Conservation (phyloP, 2,113 vertebrate species). For the Pelecanoides urinatrix region DNA sequence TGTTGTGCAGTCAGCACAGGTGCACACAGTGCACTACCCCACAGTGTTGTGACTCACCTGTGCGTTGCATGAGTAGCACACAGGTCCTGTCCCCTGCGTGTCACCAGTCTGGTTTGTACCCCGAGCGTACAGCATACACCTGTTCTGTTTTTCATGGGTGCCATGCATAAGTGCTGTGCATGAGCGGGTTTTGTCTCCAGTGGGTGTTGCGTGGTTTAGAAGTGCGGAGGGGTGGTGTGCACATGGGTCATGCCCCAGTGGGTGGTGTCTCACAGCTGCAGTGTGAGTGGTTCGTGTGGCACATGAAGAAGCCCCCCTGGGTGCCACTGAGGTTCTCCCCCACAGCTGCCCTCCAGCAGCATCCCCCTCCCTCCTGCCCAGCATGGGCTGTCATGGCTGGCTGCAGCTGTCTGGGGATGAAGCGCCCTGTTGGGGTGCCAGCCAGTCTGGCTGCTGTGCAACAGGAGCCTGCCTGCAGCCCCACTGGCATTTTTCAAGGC, state of each 20-base stretch:
- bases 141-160: rapidly evolving
- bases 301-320: not conserved
- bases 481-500: constrained; percentile 52
- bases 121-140: not conserved
- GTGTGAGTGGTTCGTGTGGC: rapidly evolving
- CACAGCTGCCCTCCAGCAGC: not conserved
- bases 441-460: constrained; percentile 86
- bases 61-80: not conserved
- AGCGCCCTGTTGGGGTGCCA: constrained; percentile 78
- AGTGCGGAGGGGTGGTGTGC: rapidly evolving
- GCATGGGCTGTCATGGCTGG: constrained; percentile 71
- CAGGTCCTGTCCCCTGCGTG: no score
- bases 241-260: rapidly evolving
- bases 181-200: not conserved
- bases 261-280: not conserved
- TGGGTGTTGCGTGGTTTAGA: no score
- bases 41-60: not conserved
- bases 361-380: constrained; percentile 56
- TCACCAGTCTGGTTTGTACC: not conserved
- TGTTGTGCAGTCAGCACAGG: no score
- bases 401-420: constrained; percentile 74
- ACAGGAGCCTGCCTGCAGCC: constrained; percentile 76
- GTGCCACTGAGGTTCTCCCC: not conserved
- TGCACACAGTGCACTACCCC: no score
- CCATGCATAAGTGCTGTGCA: not conserved